A percentile compares a stretch with the other conserved stretches of the same genome.
phyloP scores from a whole-genome alignment of 2,888 invertebrate genomes.

The Agrilus mali region DNA sequence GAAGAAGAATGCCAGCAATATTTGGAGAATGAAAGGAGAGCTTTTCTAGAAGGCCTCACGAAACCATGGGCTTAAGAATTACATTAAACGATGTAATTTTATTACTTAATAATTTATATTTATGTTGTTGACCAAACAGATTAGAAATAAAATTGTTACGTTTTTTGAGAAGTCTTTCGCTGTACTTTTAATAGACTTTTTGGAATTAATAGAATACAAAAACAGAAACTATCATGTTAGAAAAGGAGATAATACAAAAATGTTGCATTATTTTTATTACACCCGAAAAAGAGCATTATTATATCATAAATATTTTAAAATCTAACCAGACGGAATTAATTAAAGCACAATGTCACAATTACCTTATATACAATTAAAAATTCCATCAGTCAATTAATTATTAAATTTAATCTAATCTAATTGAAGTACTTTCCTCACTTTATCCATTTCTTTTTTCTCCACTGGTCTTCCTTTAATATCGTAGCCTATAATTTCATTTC shows the following conservation, averaged over 20 bases:
- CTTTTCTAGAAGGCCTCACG: conserved; percentile 27
- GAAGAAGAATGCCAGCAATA: conserved; percentile 19
- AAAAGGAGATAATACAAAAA: too few relatives aligned
- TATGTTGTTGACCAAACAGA: not conserved
- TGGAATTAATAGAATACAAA: too few relatives aligned
- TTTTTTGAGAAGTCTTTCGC: not conserved
- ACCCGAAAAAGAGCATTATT: too few relatives aligned
- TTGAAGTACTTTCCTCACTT: conserved; percentile 19
- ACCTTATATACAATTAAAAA: too few relatives aligned
- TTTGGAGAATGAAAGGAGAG: conserved; percentile 21
- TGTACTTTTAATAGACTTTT: not conserved
- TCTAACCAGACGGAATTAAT: too few relatives aligned
- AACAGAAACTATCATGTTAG: too few relatives aligned
- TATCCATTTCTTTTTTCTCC: conserved; percentile 16
- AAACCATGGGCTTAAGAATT: conserved; percentile 27
- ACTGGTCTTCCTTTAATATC: conserved; percentile 18
- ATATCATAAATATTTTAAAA: too few relatives aligned
- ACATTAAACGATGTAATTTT: not conserved
- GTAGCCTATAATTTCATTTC: conserved; percentile 14
- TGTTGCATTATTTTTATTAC: too few relatives aligned
- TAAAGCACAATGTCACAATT: too few relatives aligned
- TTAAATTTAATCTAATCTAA: conserved; percentile 4
- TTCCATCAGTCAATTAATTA: too few relatives aligned
- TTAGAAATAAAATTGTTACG: not conserved
- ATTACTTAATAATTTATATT: not conserved